phyloP scores from a whole-genome alignment of 2,113 vertebrate species.

The Addax nasomaculatus region DNA sequence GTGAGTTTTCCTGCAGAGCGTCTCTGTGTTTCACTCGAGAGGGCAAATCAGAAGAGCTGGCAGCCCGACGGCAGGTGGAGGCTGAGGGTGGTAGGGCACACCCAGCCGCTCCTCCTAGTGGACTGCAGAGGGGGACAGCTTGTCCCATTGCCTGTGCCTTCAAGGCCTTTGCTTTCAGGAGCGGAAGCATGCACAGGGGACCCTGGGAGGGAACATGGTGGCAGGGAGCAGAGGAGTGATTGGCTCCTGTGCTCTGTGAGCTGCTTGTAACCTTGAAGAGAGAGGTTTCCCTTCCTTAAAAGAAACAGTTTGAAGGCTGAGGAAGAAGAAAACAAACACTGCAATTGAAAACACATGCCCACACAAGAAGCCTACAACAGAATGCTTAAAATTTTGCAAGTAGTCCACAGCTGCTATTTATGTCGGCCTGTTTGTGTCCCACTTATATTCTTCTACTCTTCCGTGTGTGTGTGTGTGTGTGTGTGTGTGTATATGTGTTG shows the following conservation, averaged over 20 bases:
- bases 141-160: neutral
- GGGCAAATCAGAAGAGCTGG: neutral
- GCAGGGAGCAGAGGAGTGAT: neutral
- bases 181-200: fast-evolving
- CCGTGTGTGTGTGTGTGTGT: neutral
- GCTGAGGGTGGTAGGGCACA: neutral
- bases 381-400: neutral
- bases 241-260: neutral
- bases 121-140: neutral
- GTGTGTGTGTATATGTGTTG: neutral
- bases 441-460: neutral
- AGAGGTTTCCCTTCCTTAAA: constrained; percentile 15
- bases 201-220: neutral
- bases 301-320: neutral
- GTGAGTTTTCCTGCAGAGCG: neutral
- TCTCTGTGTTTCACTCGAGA: neutral
- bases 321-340: neutral
- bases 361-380: neutral
- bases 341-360: neutral
- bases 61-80: too few relatives aligned
- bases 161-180: neutral
- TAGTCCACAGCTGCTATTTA: neutral
- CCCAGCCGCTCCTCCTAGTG: fast-evolving
- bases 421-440: neutral
- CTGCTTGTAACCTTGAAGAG: neutral